Conservation (phyloP, 2,113 vertebrate species). For the Pelecanus crispus region DNA sequence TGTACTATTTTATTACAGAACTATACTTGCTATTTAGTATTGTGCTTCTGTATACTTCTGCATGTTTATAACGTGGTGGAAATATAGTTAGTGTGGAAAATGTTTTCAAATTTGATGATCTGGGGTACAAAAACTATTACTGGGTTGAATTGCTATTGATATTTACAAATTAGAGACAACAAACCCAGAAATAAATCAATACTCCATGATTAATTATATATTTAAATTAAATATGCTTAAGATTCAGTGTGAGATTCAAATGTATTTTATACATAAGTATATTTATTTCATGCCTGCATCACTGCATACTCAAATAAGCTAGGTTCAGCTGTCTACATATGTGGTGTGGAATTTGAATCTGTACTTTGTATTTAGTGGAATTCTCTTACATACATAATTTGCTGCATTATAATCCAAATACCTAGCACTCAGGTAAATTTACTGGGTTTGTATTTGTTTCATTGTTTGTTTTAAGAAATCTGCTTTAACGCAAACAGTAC, state of each 20-base stretch:
- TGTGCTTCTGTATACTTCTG: not conserved
- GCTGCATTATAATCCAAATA: not conserved
- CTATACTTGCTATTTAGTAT: not conserved
- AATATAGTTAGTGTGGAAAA: not conserved
- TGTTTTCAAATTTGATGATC: not conserved
- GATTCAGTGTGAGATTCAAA: constrained; percentile 21
- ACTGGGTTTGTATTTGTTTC: not conserved
- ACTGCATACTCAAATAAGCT: not conserved
- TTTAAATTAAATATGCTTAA: constrained; percentile 7
- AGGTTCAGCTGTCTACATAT: not conserved
- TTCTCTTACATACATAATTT: not conserved
- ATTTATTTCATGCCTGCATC: constrained; percentile 19
- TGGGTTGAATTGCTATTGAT: not conserved
- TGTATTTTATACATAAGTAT: not conserved
- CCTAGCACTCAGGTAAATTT: not conserved
- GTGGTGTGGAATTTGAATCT: not conserved
- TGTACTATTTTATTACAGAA: not conserved
- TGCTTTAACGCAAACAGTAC: not conserved
- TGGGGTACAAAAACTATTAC: not conserved
- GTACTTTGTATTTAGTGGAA: not conserved
- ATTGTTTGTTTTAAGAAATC: not conserved
- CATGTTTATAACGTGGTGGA: not conserved
- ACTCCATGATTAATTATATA: not conserved
- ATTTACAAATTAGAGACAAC: not conserved
- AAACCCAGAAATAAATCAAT: not conserved